Evolutionary conservation across 2,113 vertebrate species (phyloP), one percentile per base, ranked within the genome.

Genomic region (Percina caprodes): DNA sequence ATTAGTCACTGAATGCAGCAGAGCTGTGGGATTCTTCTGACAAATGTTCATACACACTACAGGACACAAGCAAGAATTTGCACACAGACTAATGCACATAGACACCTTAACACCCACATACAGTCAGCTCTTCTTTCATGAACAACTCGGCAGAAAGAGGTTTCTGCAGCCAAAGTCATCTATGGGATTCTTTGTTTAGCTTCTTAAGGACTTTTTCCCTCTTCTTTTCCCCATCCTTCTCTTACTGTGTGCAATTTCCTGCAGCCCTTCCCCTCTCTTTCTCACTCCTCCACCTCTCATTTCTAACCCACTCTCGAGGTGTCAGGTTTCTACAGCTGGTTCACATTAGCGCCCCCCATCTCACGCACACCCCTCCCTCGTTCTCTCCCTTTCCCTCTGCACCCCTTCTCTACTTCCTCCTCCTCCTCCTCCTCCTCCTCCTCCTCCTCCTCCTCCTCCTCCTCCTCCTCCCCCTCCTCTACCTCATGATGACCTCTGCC

Each of bases 271-370:
- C 87, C 87, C 86, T 90, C 82, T 71, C 78, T 90, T 85, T 91
- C 89, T 91, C 89, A 89, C 82, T 92, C 87, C 88, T 91, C 86
- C 88, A 91, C 89, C 86, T 91, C 90, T 87, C 69, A 58, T 87
- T 91, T 88, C 74, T 69, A 87, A 75, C 85, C 77, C 84, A 83
- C 86, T 92, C 89, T 80, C 1, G 61, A 92, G 88, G 94, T 95
- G 93, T 95, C 94, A 93, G 88, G 91, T 95, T 95, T 95, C 95
- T 89, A 94, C 95, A 95, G 93, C 94, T 95, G 94, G 94, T 94
- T 94, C 92, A 89, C 90, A 93, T 95, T 95, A 95, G 87, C 86
- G 39, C 90, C 88, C 90, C 90, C 88, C 89, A 85, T 89, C 85
- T 84, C 79, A 80, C 77, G 58, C 73, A 75, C 79, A 67, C 71